Percentiles rank a stretch among this genome's conserved stretches.
These are phyloP conservation scores for Excalfactoria chinensis DNA, from an alignment of 2,113 vertebrate species.

Conservation along the genomic window DNA sequence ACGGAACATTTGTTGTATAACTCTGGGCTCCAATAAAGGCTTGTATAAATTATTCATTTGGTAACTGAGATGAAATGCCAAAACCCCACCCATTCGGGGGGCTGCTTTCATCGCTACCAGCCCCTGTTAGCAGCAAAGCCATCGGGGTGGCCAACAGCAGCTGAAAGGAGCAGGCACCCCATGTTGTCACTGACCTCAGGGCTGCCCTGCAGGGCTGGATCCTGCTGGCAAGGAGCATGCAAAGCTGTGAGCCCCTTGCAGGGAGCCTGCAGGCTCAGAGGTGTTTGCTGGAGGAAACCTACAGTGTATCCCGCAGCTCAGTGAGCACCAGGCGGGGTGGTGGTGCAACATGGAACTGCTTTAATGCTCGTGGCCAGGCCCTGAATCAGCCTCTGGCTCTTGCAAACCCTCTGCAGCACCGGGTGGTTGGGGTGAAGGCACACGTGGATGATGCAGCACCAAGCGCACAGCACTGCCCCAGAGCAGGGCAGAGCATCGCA, in stretches of 20 bases:
- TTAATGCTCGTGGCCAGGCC: background rate
- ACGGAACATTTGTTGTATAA: conserved; percentile 71
- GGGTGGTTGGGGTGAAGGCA: accelerated
- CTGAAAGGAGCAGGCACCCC: background rate
- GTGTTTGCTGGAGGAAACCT: background rate
- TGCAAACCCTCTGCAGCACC: background rate
- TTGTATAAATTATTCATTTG: conserved; percentile 77
- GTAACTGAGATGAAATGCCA: conserved; percentile 61
- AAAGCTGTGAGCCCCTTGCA: accelerated
- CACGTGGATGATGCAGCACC: background rate
- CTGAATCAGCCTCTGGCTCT: too few relatives aligned
- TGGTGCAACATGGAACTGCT: background rate
- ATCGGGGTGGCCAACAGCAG: background rate
- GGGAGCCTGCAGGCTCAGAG: background rate
- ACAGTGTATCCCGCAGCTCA: accelerated
- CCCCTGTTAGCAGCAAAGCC: background rate
- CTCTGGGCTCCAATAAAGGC: conserved; percentile 68
- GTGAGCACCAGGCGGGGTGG: background rate
- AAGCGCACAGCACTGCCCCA: accelerated
- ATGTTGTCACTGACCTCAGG: background rate
- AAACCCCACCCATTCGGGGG: conserved; percentile 49
- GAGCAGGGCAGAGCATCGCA: background rate
- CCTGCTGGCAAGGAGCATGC: accelerated
- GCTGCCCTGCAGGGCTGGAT: accelerated
- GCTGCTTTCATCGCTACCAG: conserved; percentile 9